Base-by-base conservation (phyloP, 2,113 vertebrate species). In the Seriola quinqueradiata region DNA sequence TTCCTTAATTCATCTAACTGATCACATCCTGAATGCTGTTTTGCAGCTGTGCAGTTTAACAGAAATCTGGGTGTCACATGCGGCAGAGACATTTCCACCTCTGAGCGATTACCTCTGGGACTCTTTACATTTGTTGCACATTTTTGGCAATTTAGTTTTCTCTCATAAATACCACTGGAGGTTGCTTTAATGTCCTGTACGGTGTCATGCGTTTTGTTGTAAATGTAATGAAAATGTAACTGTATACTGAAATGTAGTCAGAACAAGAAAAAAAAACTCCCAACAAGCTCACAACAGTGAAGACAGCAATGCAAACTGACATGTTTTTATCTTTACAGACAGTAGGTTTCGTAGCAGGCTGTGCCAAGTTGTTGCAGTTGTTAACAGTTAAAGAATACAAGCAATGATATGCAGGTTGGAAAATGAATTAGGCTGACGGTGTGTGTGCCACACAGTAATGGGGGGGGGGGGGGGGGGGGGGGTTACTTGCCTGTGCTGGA, bases 1-100 rank as follows among this genome's bases (percentile, higher is more conserved):
- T 70, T 42, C 40, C 8, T 10, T 42, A 2, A 9, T 42, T 42
- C 40, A 38, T 42, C 10, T 67, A 72, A 25, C 42, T 77, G 79
- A 89, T 91, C 76, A 84, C 75, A 82, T 86, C 79, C 66, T 81
- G 83, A 75, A 71, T 55, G 38, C 63, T 83, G 28, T 79, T 89
- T 78, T 75, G 75, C 86, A 78, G 57, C 73, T 81, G 82, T 85
- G 74, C 48, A 76, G 89, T 58, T 79, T 5, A 90, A 79, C 23
- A 74, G 36, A 57, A 93, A 92, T 92, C 86, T 93, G 92, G 48
- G 50, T 69, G 36, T 90, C 93, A 93, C 71, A 90, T 94, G 89
- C 64, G 32, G 68, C 77, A 82, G 79, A 86, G 68, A 79, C 17
- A 28, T 52, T 79, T 68, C 28, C 60, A 57, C 58, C 73, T 75